These are phyloP conservation scores for Oppia nitens DNA, from an alignment of 1,140 invertebrate species.

Conservation along the genomic window DNA sequence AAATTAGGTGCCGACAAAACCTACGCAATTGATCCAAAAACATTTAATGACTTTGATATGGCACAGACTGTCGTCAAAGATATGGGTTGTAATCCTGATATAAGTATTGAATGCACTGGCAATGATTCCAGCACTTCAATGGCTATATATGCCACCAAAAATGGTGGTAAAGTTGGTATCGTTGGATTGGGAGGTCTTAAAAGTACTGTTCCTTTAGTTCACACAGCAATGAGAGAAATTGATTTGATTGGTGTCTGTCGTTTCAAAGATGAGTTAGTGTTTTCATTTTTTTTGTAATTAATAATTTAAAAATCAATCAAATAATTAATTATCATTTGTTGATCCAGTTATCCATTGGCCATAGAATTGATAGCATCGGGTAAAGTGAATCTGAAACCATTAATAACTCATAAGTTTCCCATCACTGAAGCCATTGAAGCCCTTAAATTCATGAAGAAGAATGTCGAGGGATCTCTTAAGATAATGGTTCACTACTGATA, in stretches of 20 bases:
- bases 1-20: constrained; percentile 58
- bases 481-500: neutral
- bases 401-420: constrained; percentile 75
- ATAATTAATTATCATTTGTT: neutral
- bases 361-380: constrained; percentile 46
- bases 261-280: constrained; percentile 60
- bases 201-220: constrained; percentile 57
- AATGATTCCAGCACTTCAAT: constrained; percentile 54
- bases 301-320: too few relatives aligned
- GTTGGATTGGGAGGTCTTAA: constrained; percentile 62
- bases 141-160: constrained; percentile 59
- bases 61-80: constrained; percentile 38
- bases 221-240: constrained; percentile 59
- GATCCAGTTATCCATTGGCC: constrained; percentile 59
- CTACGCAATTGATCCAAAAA: constrained; percentile 37
- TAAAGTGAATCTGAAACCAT: constrained; percentile 61
- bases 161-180: constrained; percentile 55
- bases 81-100: constrained; percentile 49
- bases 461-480: neutral
- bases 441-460: constrained; percentile 49
- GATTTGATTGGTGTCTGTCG: constrained; percentile 78
- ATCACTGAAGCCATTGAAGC: constrained; percentile 67
- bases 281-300: too few relatives aligned
- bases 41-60: constrained; percentile 28
- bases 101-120: constrained; percentile 72